A percentile compares a stretch with the other conserved stretches of the same genome.
These are phyloP conservation scores for Pyxicephalus adspersus DNA, from an alignment of 2,113 vertebrate species.

Conservation along the genomic window DNA sequence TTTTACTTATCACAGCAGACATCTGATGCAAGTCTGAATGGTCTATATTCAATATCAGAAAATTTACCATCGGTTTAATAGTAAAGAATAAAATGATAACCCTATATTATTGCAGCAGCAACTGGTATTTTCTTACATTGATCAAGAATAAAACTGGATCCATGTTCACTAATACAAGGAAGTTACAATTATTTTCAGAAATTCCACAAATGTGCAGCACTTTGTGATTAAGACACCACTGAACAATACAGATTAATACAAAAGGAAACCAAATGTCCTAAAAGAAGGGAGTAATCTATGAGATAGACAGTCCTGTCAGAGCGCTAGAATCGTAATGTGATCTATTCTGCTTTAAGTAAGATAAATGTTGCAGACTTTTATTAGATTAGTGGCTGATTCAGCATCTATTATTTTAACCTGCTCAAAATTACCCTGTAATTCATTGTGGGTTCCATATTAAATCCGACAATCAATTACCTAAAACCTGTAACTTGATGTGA, in stretches of 20 bases:
- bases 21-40: too few species aligned
- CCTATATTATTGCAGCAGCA: too few species aligned
- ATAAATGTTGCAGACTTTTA: constrained; percentile 40
- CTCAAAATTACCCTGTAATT: constrained; percentile 33
- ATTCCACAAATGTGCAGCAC: background rate
- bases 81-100: too few species aligned
- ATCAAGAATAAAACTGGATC: too few species aligned
- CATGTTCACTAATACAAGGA: too few species aligned
- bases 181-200: background rate
- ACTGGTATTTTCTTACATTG: too few species aligned
- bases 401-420: constrained; percentile 46
- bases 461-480: constrained; percentile 40
- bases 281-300: constrained; percentile 39
- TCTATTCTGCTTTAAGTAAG: constrained; percentile 26
- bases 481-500: constrained; percentile 1
- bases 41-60: too few species aligned
- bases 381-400: constrained; percentile 44
- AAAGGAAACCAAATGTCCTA: constrained; percentile 48
- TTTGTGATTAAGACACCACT: background rate
- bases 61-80: too few species aligned
- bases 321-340: constrained; percentile 49
- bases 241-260: constrained; percentile 45
- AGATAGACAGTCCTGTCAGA: constrained; percentile 50
- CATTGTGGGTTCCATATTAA: constrained; percentile 19
- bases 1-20: too few species aligned